Conservation (phyloP, 2,888 invertebrate genomes). For the Autographa gamma region DNA sequence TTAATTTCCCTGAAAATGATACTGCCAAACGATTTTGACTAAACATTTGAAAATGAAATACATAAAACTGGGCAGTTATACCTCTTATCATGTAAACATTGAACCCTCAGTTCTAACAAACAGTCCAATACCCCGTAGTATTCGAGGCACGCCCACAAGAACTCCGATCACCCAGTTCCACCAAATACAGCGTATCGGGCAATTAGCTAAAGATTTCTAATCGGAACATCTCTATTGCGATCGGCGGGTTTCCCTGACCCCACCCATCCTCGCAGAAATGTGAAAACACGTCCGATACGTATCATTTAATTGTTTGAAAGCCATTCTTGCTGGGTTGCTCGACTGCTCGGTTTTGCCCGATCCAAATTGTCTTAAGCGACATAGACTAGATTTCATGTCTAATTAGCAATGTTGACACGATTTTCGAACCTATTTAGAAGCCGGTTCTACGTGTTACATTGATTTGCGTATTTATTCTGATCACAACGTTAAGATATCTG, state of each 20-base stretch:
- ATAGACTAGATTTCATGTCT: neutral
- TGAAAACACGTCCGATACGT: slow-evolving; percentile 68
- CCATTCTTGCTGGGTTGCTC: slow-evolving; percentile 63
- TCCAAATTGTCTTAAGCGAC: slow-evolving; percentile 37
- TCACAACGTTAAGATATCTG: neutral
- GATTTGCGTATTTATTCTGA: neutral
- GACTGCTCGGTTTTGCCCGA: slow-evolving; percentile 42
- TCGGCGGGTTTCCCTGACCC: slow-evolving; percentile 49
- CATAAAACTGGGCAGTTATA: too few species aligned
- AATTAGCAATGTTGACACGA: slow-evolving; percentile 3
- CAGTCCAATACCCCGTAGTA: neutral
- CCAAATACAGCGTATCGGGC: slow-evolving; percentile 37
- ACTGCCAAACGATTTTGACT: too few species aligned
- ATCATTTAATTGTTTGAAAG: slow-evolving; percentile 85
- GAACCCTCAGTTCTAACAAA: neutral
- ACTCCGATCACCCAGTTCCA: slow-evolving; percentile 33
- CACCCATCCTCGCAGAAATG: slow-evolving; percentile 56
- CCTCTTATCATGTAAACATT: neutral
- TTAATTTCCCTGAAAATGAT: too few species aligned
- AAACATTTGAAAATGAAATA: too few species aligned
- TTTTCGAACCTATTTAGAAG: neutral
- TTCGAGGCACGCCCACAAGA: slow-evolving; percentile 2
- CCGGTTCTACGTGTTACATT: neutral
- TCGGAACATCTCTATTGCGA: slow-evolving; percentile 43
- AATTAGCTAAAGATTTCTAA: slow-evolving; percentile 55